phyloP scores from a whole-genome alignment of 2,888 invertebrate genomes.

The Papilio elwesi region DNA sequence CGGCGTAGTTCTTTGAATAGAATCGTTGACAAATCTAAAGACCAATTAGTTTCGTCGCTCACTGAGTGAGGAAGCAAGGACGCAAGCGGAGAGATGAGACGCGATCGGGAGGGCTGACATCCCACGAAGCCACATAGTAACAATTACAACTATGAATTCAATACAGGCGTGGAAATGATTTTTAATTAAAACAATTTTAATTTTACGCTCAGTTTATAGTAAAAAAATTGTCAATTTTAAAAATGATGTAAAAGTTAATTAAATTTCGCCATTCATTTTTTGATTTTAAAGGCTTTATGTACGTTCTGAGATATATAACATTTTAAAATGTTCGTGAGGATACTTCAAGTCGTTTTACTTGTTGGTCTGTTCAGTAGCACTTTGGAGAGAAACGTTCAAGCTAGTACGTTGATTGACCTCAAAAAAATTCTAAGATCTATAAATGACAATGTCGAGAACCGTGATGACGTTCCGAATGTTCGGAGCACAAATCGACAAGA shows the following conservation, averaged over 20 bases:
- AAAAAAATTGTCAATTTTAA: constrained; percentile 16
- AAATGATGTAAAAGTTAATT: constrained; percentile 1
- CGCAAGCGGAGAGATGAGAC: neutral
- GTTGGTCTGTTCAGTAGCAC: neutral
- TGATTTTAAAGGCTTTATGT: neutral
- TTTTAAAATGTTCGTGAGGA: constrained; percentile 19
- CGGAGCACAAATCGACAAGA: constrained; percentile 1
- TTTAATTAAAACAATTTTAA: constrained; percentile 35
- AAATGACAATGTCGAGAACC: neutral
- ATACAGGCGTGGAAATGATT: neutral
- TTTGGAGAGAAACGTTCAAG: constrained; percentile 14
- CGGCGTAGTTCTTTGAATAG: too few relatives aligned
- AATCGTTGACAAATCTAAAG: too few relatives aligned
- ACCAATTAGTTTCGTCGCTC: too few relatives aligned
- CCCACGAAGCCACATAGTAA: neutral
- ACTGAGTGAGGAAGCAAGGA: too few relatives aligned
- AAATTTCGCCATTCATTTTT: neutral
- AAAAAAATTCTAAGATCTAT: constrained; percentile 27
- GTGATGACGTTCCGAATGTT: constrained; percentile 12
- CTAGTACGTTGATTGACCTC: neutral
- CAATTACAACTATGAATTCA: neutral
- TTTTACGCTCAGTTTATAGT: constrained; percentile 45
- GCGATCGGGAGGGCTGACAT: neutral
- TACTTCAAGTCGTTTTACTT: constrained; percentile 20
- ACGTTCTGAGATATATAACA: neutral